phyloP scores from a whole-genome alignment of 1,140 invertebrate species.

The Parasteatoda tepidariorum region DNA sequence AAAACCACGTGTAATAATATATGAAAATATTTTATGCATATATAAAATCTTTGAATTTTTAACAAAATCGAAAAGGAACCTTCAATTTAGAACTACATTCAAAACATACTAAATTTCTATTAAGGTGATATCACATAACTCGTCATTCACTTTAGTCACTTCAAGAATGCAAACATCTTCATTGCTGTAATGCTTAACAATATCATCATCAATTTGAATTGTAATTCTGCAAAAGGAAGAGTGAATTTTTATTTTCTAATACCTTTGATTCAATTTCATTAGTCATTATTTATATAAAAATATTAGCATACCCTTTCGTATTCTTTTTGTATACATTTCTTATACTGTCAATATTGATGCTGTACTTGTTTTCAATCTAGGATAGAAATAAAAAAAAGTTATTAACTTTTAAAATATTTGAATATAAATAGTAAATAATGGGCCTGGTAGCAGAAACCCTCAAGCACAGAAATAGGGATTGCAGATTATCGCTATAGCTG shows the following conservation, averaged over 20 bases:
- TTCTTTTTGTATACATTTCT: constrained; percentile 98
- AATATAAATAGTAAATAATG: too few relatives aligned
- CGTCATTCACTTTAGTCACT: constrained; percentile 70
- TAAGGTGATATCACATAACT: constrained; percentile 70
- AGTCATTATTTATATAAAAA: background rate
- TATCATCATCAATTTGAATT: constrained; percentile 99
- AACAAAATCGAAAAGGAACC: constrained; percentile 54
- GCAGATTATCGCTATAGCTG: too few relatives aligned
- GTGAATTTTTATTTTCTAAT: background rate
- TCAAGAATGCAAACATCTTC: constrained; percentile 96
- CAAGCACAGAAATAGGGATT: too few relatives aligned
- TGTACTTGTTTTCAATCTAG: constrained; percentile 99
- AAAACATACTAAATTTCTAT: constrained; percentile 69
- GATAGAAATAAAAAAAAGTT: background rate
- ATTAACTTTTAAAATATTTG: too few relatives aligned
- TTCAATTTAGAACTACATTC: too few relatives aligned
- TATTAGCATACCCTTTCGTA: constrained; percentile 90
- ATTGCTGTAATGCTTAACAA: constrained; percentile 97
- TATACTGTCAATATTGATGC: constrained; percentile 96
- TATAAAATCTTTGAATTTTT: too few relatives aligned
- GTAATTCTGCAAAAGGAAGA: constrained; percentile 81
- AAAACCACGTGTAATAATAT: background rate
- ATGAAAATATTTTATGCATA: too few relatives aligned
- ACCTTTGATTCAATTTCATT: background rate
- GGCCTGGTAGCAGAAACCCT: too few relatives aligned